Evolutionary conservation across 92 coral and sea anemone species (phyloP), one percentile per base, ranked within the genome.

Genomic region (Porites divaricata): DNA sequence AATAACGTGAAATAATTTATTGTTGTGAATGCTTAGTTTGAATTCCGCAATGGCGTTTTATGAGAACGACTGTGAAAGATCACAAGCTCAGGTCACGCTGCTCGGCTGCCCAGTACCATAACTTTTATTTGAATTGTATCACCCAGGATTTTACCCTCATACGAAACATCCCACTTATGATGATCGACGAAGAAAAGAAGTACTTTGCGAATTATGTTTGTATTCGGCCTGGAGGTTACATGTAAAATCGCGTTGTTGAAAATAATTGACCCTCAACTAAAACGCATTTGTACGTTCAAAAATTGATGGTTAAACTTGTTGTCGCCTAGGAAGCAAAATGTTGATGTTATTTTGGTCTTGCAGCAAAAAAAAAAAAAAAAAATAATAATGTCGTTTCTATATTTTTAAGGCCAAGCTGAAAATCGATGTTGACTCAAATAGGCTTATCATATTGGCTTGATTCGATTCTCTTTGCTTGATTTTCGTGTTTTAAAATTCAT

Each of bases 311-410:
- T 20, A 28, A 63, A 63, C 49, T 41, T 70, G 45, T 72, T 45
- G 12, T 72, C 72, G 24, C 26, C 21, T 49, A 19, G 61, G 1
- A 23, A 10, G 26, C 84, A 79, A 50, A 67, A 51, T 79, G 84
- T 79, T 79, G 85, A 68, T 72, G 77, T 82, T 82, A 50, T 62
- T 70, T 17, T 71, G 41, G 22, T 20, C 22, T 23, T 10, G 23
- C 52, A 17, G 25, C 25, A 72, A 68, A 41, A 53, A 68, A 28
- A 35, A 35, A 4, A 4, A 35, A 3, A 0, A 35, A 35, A 0
- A 82, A 82, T 70, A 83, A 26, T 62, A 10, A 22, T 20, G 12
- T 58, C 14, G 65, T 14, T 11, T 22, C 75, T 35, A 35, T 35
- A 35, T 35, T 35, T 35, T 35, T 35, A n/a, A 24, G 19, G 41